A percentile compares a stretch with the other conserved stretches of the same genome.
Evolutionary conservation across 2,113 vertebrate species (phyloP).

Genomic region (Cinclus cinclus): DNA sequence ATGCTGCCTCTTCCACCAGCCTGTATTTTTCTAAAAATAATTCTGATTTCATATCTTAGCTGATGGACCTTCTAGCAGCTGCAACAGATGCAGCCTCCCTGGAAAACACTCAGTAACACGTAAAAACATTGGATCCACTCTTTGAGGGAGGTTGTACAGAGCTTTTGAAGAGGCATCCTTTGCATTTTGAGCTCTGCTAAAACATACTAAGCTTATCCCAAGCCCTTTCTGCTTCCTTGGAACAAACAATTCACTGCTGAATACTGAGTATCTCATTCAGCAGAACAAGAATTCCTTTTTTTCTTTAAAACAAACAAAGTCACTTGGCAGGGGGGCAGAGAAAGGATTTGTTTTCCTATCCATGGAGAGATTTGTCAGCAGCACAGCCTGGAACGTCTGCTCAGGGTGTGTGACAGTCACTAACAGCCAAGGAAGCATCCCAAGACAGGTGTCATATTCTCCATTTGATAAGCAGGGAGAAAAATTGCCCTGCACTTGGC

Average conservation of each 20-base stretch:
- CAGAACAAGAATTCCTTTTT: background rate
- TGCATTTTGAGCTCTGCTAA: background rate
- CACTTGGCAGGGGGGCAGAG: background rate
- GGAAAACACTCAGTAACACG: background rate
- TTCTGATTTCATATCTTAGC: slow-evolving; percentile 50
- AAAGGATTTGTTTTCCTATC: background rate
- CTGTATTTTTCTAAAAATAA: slow-evolving; percentile 51
- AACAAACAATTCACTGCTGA: background rate
- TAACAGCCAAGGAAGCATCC: fast-evolving
- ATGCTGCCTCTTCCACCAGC: background rate
- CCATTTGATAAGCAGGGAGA: background rate
- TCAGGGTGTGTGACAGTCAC: fast-evolving
- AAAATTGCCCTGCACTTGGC: background rate
- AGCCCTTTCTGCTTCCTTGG: background rate
- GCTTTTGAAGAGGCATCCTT: background rate
- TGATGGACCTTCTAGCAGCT: slow-evolving; percentile 10
- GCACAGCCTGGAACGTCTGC: background rate
- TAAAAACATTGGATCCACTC: background rate
- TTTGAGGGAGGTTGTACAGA: background rate
- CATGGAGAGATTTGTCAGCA: background rate
- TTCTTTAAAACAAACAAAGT: background rate
- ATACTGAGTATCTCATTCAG: background rate
- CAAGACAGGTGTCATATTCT: background rate
- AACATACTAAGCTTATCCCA: background rate
- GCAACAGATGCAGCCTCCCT: background rate